Evolutionary conservation across 2,797 vertebrate genomes (phyloP), one percentile per base, ranked within the genome.

Genomic region (Knipowitschia caucasica): DNA sequence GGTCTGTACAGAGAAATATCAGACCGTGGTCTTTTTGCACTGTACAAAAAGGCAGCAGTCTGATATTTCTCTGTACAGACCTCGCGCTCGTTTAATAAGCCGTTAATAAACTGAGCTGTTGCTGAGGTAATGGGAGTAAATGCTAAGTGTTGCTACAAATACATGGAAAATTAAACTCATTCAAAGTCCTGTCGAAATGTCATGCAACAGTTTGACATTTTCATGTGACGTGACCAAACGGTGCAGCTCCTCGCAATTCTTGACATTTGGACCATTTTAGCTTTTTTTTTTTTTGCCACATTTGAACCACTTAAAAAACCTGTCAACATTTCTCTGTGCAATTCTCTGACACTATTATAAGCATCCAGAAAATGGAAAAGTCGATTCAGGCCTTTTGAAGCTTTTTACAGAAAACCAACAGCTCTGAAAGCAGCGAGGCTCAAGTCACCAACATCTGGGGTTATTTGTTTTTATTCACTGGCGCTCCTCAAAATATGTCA

Each of bases 281-380:
- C n/a, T n/a, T n/a, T n/a, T n/a, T n/a, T n/a, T 45, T 29, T 24
- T 43, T 45, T 45, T 43, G 10, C 18, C 21, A 10, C 20, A 26
- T 44, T 29, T 46, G 26, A 46, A 11, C 44, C 44, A 10, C 44
- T 46, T 46, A 29, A 30, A 46, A 30, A 45, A 45, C 43, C 24
- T 29, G n/a, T 45, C 24, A 45, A 45, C 26, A 46, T 10, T 29
- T 27, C 0, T 26, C 44, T 6, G 26, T 1, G 44, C 44, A 20
- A 30, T 46, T 30, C 26, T 46, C 44, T 29, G 26, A 46, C 42
- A 44, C 43, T 10, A 30, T 46, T 46, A 6, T 8, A 46, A 15
- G 25, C 15, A 5, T 15, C 8, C 42, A 10, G 17, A 24, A 44
- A 44, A 44, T 46, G 44, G 26, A 30, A 30, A 46, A 46, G 30